These are phyloP conservation scores for Caenorhabditis doughertyi DNA, from an alignment of 2,888 invertebrate species.

Conservation along the genomic window DNA sequence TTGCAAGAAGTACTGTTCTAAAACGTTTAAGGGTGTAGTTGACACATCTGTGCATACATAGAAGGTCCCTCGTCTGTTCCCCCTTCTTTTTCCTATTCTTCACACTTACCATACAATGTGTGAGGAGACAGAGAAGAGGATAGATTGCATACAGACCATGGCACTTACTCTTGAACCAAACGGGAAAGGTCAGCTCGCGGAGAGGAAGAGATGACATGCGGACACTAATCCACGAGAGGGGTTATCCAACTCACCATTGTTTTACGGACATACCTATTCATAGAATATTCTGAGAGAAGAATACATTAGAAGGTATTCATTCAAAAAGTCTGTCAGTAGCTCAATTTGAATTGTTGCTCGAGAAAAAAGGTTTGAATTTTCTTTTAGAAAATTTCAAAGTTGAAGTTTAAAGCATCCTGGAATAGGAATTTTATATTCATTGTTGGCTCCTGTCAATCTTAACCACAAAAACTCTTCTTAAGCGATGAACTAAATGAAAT, in stretches of 20 bases:
- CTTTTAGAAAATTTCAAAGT: too few relatives aligned
- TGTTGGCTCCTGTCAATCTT: not conserved
- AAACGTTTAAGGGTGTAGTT: constrained; percentile 25
- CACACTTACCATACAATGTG: constrained; percentile 36
- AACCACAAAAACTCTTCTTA: not conserved
- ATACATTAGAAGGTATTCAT: not conserved
- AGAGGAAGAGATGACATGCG: constrained; percentile 28
- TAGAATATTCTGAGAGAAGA: constrained; percentile 32
- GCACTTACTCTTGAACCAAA: constrained; percentile 31
- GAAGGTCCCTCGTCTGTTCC: not conserved
- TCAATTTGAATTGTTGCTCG: not conserved
- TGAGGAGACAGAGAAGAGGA: not conserved
- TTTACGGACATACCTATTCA: constrained; percentile 40
- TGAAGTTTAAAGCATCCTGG: not conserved
- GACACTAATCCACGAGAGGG: constrained; percentile 39
- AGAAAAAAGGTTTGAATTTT: not conserved
- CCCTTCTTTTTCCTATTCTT: not conserved
- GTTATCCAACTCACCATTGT: constrained; percentile 41
- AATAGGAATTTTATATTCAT: not conserved
- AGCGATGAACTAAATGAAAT: not conserved
- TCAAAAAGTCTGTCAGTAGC: not conserved
- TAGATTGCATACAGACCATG: constrained; percentile 21
- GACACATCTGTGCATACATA: constrained; percentile 58
- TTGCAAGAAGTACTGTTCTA: constrained; percentile 35
- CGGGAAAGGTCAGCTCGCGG: constrained; percentile 36